Evolutionary conservation across 2,888 invertebrate genomes (phyloP), one percentile per base, ranked within the genome.

Genomic region (Plutella xylostella): DNA sequence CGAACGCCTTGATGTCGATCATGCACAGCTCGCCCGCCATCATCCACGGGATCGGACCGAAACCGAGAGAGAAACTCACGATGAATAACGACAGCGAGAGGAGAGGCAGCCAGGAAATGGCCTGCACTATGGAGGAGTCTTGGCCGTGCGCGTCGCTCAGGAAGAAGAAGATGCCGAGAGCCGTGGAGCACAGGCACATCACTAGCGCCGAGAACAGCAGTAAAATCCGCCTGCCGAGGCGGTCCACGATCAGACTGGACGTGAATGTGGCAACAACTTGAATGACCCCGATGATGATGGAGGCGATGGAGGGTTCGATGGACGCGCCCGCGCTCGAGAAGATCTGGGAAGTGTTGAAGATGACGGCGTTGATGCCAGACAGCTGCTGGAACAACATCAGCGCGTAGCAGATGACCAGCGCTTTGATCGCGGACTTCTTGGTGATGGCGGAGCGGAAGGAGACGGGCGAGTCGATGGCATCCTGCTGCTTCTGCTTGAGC

Each of bases 351-450:
- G 91, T 87, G 60, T 93, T 94, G 69, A 94, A 92, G 51, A 94
- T 91, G 5, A 94, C 90, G 0, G 92, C 92, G 58, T 94, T 94
- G 42, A 93, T 89, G 31, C 94, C 94, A 48, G 91, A 89, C 45
- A 95, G 79, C 67, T 96, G 96, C 65, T 97, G 97, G 76, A 96
- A 93, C 57, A 94, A 78, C 95, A 96, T 96, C 6, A 96, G 84
- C 3, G 90, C 89, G 61, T 91, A 89, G 51, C 89, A 89, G 47
- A 94, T 91, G 12, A 89, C 47, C 3, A 92, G 71, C 0, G 90
- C 92, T 62, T 88, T 90, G 18, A 87, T 66, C 0, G 91, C 88
- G 0, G 88, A 87, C 51, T 76, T 88, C 42, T 89, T 87, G 2
- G 79, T 82, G 11, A 92, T 85, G 0, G 88, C 86, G 1, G 77